These are phyloP conservation scores for Hypsibius dujardini DNA, from an alignment of 1,140 invertebrate species.

Conservation along the genomic window DNA sequence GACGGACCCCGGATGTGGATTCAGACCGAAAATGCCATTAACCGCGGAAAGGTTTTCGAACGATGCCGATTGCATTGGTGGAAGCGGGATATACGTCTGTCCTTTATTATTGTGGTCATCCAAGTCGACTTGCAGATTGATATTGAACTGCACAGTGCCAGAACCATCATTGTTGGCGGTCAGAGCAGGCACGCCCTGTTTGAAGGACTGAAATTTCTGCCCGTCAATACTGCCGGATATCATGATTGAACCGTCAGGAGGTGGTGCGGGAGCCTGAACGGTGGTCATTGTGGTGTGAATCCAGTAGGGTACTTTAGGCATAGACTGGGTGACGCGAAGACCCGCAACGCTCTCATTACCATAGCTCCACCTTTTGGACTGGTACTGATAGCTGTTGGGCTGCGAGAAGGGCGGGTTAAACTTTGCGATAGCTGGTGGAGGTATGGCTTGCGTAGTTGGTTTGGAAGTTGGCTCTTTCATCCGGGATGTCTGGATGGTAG, in stretches of 20 bases:
- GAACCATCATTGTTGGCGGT: background rate
- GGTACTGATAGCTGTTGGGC: background rate
- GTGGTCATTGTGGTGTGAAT: background rate
- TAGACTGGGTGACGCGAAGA: background rate
- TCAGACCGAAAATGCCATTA: background rate
- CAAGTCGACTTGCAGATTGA: background rate
- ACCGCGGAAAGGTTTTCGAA: background rate
- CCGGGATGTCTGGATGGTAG: too few relatives aligned
- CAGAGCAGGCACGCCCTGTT: background rate
- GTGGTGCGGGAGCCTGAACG: background rate
- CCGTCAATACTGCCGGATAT: background rate
- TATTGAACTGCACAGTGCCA: background rate
- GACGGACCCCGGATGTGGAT: background rate
- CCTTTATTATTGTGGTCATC: background rate
- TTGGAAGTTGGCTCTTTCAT: too few relatives aligned
- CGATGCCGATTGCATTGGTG: background rate
- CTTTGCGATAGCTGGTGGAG: too few relatives aligned
- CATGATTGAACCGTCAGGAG: background rate
- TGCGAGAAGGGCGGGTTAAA: too few relatives aligned
- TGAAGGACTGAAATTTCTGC: background rate
- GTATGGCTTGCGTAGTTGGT: too few relatives aligned
- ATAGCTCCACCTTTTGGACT: background rate
- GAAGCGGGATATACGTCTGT: background rate
- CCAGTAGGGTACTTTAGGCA: background rate
- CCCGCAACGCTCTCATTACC: background rate